phyloP scores from a whole-genome alignment of 2,797 vertebrate genomes.

The Molossus molossus region DNA sequence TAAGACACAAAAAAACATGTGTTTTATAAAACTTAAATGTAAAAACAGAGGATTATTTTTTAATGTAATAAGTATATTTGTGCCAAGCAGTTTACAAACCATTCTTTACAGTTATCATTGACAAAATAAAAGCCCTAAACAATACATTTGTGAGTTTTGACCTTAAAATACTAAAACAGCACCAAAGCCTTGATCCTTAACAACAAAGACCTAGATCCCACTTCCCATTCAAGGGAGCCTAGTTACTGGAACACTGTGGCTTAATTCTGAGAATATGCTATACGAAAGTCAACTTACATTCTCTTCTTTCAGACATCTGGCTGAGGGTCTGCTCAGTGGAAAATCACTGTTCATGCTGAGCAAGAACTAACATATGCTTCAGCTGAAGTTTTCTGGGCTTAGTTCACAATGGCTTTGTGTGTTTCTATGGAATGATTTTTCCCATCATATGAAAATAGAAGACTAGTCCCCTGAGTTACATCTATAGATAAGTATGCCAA shows the following conservation, averaged over 20 bases:
- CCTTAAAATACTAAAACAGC: slow-evolving; percentile 41
- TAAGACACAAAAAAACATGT: slow-evolving; percentile 18
- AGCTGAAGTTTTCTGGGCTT: slow-evolving; percentile 60
- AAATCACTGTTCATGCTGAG: slow-evolving; percentile 64
- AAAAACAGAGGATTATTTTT: slow-evolving; percentile 15
- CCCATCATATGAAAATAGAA: slow-evolving; percentile 57
- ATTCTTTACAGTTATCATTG: slow-evolving; percentile 4
- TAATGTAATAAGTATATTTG: slow-evolving; percentile 50
- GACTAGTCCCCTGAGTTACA: neutral
- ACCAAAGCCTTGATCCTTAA: slow-evolving; percentile 12
- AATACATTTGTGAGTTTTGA: slow-evolving; percentile 3
- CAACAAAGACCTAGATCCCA: slow-evolving; percentile 30
- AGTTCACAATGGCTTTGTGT: slow-evolving; percentile 46
- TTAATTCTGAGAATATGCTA: slow-evolving; percentile 54
- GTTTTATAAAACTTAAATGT: slow-evolving; percentile 31
- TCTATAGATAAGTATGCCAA: slow-evolving; percentile 10
- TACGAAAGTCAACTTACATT: slow-evolving; percentile 22
- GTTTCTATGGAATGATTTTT: slow-evolving; percentile 31
- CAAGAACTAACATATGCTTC: slow-evolving; percentile 44
- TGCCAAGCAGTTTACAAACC: slow-evolving; percentile 25
- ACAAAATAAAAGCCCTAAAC: neutral
- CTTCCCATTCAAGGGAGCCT: slow-evolving; percentile 22
- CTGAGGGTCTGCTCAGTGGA: slow-evolving; percentile 55
- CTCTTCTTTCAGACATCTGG: slow-evolving; percentile 65
- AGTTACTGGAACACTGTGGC: neutral